Conservation (phyloP, 2,113 vertebrate genomes). For the Psettodes erumei region DNA sequence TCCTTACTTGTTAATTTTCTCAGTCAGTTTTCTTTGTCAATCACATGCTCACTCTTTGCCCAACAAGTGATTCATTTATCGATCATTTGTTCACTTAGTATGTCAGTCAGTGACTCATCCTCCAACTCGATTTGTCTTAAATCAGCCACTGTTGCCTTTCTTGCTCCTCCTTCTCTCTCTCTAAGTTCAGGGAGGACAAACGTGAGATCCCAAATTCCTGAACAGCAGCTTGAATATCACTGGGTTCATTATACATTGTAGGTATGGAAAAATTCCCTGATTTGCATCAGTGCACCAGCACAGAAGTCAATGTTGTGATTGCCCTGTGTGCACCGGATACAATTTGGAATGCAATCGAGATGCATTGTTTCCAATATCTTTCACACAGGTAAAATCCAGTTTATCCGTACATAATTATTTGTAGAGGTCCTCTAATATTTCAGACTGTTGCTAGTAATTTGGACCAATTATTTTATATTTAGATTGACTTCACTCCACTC, state of each 20-base stretch:
- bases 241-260: slow-evolving; percentile 23
- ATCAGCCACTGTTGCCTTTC: slow-evolving; percentile 3
- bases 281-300: too few species aligned
- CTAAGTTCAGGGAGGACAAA: slow-evolving; percentile 24
- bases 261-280: too few species aligned
- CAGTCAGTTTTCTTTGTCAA: slow-evolving; percentile 30
- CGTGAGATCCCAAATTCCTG: slow-evolving; percentile 4
- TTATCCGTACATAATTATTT: too few species aligned
- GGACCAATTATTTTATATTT: too few species aligned
- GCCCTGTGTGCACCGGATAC: too few species aligned
- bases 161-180: slow-evolving; percentile 29
- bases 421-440: too few species aligned
- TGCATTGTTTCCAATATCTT: too few species aligned
- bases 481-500: too few species aligned
- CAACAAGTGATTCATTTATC: slow-evolving; percentile 54
- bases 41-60: slow-evolving; percentile 35
- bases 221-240: slow-evolving; percentile 14
- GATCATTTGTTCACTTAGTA: slow-evolving; percentile 43
- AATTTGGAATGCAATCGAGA: too few species aligned
- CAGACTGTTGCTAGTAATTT: too few species aligned
- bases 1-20: slow-evolving; percentile 24
- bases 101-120: slow-evolving; percentile 45
- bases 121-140: slow-evolving; percentile 7
- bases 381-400: too few species aligned
- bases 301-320: too few species aligned